Percentiles rank a stretch among this genome's conserved stretches.
Conservation (phyloP, 2,888 invertebrate species). For the Lasioglossum marginatum region DNA sequence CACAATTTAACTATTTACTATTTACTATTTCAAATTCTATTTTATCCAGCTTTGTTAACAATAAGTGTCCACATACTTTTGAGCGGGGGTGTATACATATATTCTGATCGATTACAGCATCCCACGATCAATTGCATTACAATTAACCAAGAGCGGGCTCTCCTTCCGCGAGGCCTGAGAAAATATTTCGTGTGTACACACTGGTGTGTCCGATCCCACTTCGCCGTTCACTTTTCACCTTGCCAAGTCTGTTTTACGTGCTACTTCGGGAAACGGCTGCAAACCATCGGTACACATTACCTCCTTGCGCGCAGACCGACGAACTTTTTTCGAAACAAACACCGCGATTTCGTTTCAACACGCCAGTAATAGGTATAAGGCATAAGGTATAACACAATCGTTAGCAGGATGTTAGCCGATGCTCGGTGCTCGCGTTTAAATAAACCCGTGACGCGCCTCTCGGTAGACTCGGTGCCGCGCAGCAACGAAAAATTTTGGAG, state of each 20-base stretch:
- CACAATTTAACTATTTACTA: too few relatives aligned
- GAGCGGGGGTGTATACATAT: slow-evolving; percentile 1
- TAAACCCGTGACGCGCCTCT: background rate
- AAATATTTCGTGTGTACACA: slow-evolving; percentile 23
- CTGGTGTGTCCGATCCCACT: slow-evolving; percentile 20
- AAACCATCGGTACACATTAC: background rate
- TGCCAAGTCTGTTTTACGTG: slow-evolving; percentile 16
- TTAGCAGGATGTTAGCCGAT: background rate
- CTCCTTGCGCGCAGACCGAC: background rate
- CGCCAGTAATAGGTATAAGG: too few relatives aligned
- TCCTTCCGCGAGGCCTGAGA: background rate
- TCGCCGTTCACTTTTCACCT: slow-evolving; percentile 50
- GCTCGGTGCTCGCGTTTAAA: background rate
- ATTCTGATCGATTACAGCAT: slow-evolving; percentile 31
- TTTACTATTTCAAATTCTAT: too few relatives aligned
- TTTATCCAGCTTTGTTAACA: too few relatives aligned
- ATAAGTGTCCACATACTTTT: too few relatives aligned
- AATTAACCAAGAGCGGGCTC: slow-evolving; percentile 14
- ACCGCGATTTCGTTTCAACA: background rate
- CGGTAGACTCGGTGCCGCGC: background rate
- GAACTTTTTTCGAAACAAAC: slow-evolving; percentile 5
- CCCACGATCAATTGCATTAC: slow-evolving; percentile 51
- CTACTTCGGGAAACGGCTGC: slow-evolving; percentile 24
- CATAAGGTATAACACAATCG: slow-evolving; percentile 20
- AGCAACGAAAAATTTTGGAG: background rate